Evolutionary conservation across 2,113 vertebrate species (phyloP), one percentile per base, ranked within the genome.

Genomic region (Thalassoma bifasciatum): DNA sequence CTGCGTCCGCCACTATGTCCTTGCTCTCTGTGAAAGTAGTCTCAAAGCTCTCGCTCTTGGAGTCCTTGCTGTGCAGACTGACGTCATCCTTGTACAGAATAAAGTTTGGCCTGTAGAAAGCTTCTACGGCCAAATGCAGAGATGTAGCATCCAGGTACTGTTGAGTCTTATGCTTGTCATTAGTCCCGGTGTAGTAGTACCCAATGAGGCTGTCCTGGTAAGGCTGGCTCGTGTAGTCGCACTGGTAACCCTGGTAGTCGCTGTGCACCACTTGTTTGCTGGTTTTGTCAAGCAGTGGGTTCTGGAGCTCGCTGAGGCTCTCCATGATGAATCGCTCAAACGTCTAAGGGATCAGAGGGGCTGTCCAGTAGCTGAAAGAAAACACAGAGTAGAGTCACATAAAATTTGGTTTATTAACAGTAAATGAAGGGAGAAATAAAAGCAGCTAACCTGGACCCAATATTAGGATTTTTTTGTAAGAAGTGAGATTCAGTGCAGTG

Each of bases 121-220:
- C 95, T 88, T 97, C 96, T 78, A 97, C 96, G 0, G 97, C 96
- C 60, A 98, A 92, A 86, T 98, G 96, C 77, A 98, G 92, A 52
- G 96, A 97, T 0, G 95, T 96, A 21, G 96, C 96, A 17, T 98
- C 96, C 89, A 98, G 90, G 88, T 96, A 94, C 88, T 97, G 96
- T 72, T 96, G 95, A 65, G 95, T 85, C 71, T 91, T 94, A 23
- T 93, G 84, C 47, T 93, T 73, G 4, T 85, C 89, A 19, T 93
- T 79, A 53, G 93, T 80, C 13, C 94, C 88, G 0, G 85, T 93
- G 86, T 96, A 95, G 84, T 96, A 95, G 87, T 95, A 96, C 88
- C 94, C 95, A 10, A 96, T 95, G 38, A 98, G 92, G 91, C 94
- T 95, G 75, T 95, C 95, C 65, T 95, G 94, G 90, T 94, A 95